A percentile compares a stretch with the other conserved stretches of the same genome.
phyloP scores from a whole-genome alignment of 2,888 invertebrate genomes.

The Anarsia innoxiella region DNA sequence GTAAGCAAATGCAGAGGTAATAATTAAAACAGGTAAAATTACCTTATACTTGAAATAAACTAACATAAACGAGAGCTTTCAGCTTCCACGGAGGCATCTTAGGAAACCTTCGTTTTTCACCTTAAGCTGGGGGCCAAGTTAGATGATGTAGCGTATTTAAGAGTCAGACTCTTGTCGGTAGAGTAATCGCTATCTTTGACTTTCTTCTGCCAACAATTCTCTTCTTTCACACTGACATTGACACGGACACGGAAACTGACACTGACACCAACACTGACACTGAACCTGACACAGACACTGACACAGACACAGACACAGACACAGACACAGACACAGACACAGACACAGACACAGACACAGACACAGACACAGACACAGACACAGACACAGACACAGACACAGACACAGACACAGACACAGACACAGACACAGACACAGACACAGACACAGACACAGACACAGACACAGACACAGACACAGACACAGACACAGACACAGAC shows the following conservation, averaged over 20 bases:
- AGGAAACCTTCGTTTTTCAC: constrained; percentile 50
- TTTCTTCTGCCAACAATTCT: too few relatives aligned
- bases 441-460: neutral
- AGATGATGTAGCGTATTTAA: too few relatives aligned
- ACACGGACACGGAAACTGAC: too few relatives aligned
- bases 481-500: neutral
- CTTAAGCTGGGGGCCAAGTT: constrained; percentile 23
- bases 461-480: neutral
- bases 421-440: neutral
- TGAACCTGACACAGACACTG: constrained; percentile 1
- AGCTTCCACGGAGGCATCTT: constrained; percentile 53
- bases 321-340: neutral
- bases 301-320: constrained; percentile 1
- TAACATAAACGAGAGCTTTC: constrained; percentile 59
- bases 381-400: neutral
- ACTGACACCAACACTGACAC: too few relatives aligned
- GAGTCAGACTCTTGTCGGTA: too few relatives aligned
- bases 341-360: neutral
- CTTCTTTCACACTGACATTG: neutral
- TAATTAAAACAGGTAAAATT: constrained; percentile 9
- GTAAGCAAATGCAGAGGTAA: too few relatives aligned
- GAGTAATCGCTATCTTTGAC: too few relatives aligned
- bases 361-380: neutral
- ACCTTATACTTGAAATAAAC: constrained; percentile 58
- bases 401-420: neutral